Conservation (phyloP, 2,888 invertebrate genomes). For the Eristalinus sepulchralis region DNA sequence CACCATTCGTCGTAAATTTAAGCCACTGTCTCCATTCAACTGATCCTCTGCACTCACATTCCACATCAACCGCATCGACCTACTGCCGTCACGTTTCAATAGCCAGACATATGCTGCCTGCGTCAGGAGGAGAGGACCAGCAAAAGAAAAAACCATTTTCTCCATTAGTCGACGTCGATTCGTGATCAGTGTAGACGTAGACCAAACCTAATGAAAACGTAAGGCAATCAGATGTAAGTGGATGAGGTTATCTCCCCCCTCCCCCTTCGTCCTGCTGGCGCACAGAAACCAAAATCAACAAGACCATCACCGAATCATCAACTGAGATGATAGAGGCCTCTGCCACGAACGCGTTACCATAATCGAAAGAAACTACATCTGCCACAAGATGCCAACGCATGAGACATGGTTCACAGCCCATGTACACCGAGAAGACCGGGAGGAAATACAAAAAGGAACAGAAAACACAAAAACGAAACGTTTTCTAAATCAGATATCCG, state of each 20-base stretch:
- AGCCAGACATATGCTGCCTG: background rate
- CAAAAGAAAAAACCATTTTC: background rate
- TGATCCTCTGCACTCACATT: background rate
- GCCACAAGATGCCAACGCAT: conserved; percentile 1
- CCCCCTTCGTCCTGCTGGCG: too few relatives aligned
- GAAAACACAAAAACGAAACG: conserved; percentile 6
- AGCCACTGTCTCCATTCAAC: background rate
- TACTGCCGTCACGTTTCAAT: background rate
- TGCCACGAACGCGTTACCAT: conserved; percentile 24
- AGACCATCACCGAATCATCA: conserved; percentile 18
- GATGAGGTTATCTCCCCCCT: conserved; percentile 5
- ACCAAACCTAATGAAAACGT: conserved; percentile 29
- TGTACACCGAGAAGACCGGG: background rate
- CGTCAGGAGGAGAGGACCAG: background rate
- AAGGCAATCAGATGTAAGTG: conserved; percentile 32
- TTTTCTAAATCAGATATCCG: conserved; percentile 13
- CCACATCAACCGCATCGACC: background rate
- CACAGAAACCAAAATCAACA: background rate
- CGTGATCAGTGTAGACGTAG: conserved; percentile 8
- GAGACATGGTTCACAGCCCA: background rate
- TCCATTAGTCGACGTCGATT: conserved; percentile 26
- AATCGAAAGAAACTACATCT: conserved; percentile 20
- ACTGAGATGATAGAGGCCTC: background rate
- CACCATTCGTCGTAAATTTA: background rate
- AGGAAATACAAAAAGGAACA: background rate